Evolutionary conservation across 2,797 vertebrate species (phyloP).

Genomic region (Hafferia zeledoni): DNA sequence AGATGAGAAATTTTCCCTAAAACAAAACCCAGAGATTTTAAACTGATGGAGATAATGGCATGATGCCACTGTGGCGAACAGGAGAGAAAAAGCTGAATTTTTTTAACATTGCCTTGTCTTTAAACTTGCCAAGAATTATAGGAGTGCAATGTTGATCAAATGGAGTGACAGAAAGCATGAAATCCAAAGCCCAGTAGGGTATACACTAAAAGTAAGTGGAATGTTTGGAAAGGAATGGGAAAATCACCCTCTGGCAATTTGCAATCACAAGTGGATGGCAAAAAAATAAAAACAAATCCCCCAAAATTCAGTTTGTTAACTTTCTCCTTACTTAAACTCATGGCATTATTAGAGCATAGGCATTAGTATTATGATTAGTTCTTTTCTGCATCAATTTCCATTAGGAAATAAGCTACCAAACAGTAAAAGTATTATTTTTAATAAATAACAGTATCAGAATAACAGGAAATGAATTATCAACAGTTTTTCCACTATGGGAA

Average conservation of each 20-base stretch:
- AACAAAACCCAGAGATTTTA: not conserved
- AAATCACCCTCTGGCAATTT: not conserved
- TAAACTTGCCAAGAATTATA: not conserved
- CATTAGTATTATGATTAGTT: not conserved
- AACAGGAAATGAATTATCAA: not conserved
- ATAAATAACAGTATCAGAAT: not conserved
- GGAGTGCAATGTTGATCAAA: not conserved
- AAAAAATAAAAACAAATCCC: not conserved
- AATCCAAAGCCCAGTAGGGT: not conserved
- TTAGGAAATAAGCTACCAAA: not conserved
- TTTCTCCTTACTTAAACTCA: not conserved
- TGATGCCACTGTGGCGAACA: not conserved
- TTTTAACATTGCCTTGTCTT: not conserved
- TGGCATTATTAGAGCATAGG: not conserved
- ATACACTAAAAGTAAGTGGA: not conserved
- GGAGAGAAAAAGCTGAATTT: not conserved
- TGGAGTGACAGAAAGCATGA: not conserved
- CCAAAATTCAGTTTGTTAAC: not conserved
- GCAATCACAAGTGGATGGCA: not conserved
- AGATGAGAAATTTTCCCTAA: not conserved
- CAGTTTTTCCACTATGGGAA: not conserved
- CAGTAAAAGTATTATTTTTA: not conserved
- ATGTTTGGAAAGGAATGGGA: not conserved
- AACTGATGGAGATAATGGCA: not conserved
- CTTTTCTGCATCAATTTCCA: not conserved